Base-by-base conservation (phyloP, 2,888 invertebrate species). In the Synergus laeviventris region DNA sequence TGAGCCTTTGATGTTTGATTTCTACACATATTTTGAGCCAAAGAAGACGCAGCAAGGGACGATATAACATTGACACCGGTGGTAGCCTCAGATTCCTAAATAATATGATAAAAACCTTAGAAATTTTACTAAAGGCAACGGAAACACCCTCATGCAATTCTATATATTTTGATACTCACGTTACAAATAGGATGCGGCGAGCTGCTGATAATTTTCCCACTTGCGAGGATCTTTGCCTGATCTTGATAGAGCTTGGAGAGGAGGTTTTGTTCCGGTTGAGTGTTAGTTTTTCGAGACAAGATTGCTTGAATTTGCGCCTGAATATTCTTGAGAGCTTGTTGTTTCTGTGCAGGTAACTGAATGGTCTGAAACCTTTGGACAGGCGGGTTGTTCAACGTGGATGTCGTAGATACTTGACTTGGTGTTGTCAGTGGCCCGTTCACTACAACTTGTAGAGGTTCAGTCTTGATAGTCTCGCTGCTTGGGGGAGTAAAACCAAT, bases 301-400 rank as follows among this genome's bases (percentile, higher is more conserved):
- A 96, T 91, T 73, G 93, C 92, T 86, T 94, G 94, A 74, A 96
- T 95, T 90, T 95, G 95, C 84, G 93, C 91, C 60, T 90, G 89
- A 79, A 88, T 88, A 76, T 82, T 89, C 74, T 88, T 88, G 14
- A 90, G 87, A 83, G 94, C 91, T 87, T 94, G 94, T 87, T 95
- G 95, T 86, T 95, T 95, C 85, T 95, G 95, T 14, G 94, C 94
- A 18, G 95, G 95, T 73, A 96, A 89, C 85, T 95, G 95, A 82
- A 95, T 95, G 12, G 95, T 95, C 86, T 95, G 95, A 75, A 95
- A 94, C 79, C 94, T 92, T 79, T 94, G 94, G 76, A 87, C 90
- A 86, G 89, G 88, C 87, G 87, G 91, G 14, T 87, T 87, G 64
- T 87, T 88, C n/a, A 89, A 84, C 36, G 88, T 83, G 45, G 79